Base-by-base conservation (phyloP, 2,888 invertebrate genomes). In the Pristionchus japonicus region DNA sequence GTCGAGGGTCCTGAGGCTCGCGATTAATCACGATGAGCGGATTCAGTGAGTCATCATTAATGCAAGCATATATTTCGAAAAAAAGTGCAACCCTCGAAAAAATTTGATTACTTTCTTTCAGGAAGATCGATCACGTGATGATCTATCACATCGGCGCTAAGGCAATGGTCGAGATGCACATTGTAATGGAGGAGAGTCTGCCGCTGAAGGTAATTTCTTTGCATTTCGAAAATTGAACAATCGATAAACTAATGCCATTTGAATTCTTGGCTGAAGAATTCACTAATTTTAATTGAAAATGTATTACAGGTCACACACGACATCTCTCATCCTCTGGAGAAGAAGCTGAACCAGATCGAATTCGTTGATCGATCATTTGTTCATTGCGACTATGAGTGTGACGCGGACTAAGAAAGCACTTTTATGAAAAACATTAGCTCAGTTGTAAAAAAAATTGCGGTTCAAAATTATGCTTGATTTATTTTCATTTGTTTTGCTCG, bases 141-240 rank as follows among this genome's bases (percentile, higher is more conserved):
- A 95, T 95, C 7, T 96, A 95, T 91, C 95, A 95, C 92, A 95
- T 95, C 84, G 95, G 95, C 27, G 94, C 92, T 61, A 95, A 95
- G 90, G 95, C 95, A 89, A 86, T 93, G 31, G 93, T 92, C 9
- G 93, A 92, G 87, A 87, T 94, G 31, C 93, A 94, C 90, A 94
- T 95, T 89, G 95, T 95, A 6, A 92, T 95, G 89, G 94, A 95
- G 20, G 94, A 94, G 89, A 92, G 94, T 74, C 95, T 95, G 94
- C 93, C 93, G 4, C 90, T 95, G 49, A 91, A 93, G 77, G 94
- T 95, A 89, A 93, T 23, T 67, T 61, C n/a, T 27, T 61, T n/a
- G 27, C 27, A 17, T n/a, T 23, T 57, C n/a, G 20, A 17, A 61
- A n/a, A 61, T 61, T 3, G 61, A n/a, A n/a, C n/a, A n/a, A n/a